Evolutionary conservation across 2,797 vertebrate genomes (phyloP), one percentile per base, ranked within the genome.

Genomic region (Kryptopterus vitreolus): DNA sequence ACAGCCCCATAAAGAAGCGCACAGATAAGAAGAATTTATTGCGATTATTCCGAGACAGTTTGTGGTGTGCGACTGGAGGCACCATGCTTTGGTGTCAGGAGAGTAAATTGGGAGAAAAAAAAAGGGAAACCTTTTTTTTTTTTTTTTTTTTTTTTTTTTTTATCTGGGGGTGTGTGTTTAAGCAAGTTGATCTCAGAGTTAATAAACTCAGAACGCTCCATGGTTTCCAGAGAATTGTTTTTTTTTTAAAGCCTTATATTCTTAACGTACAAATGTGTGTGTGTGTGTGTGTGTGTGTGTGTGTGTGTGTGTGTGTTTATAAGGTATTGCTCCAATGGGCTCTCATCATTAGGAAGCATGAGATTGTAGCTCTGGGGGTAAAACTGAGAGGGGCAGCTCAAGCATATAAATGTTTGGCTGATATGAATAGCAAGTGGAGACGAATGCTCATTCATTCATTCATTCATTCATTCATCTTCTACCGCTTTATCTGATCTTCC

Each of bases 161-260:
- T 53, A 53, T 53, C 29, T 69, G 7, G 2, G 4, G 50, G 29
- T n/a, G 29, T 33, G 70, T 35, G 70, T 35, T 35, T 72, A 72
- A 55, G 15, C 0, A 31, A 57, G 20, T 57, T 57, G 70, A 72
- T 55, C 29, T 72, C 11, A n/a, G 50, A 55, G 69, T 53, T 55
- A 53, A 72, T 72, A 72, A 72, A 33, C 52, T 38, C 20, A 35
- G 70, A 35, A 55, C n/a, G 70, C 52, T 72, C 20, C 3, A 1
- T 35, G 15, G 26, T 52, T 31, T 52, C 16, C 26, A 70, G 24
- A 29, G 24, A 52, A 69, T 29, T 69, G n/a, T 70, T 52, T 29
- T 43, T 59, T 16, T 1, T 58, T 43, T 50, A 3, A 35, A 38
- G 31, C 29, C 35, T 55, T 4, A 3, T 55, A 6, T 31, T 55